Evolutionary conservation across 23 tunicate species (phyloP).

Genomic region (Ascidia mentula): DNA sequence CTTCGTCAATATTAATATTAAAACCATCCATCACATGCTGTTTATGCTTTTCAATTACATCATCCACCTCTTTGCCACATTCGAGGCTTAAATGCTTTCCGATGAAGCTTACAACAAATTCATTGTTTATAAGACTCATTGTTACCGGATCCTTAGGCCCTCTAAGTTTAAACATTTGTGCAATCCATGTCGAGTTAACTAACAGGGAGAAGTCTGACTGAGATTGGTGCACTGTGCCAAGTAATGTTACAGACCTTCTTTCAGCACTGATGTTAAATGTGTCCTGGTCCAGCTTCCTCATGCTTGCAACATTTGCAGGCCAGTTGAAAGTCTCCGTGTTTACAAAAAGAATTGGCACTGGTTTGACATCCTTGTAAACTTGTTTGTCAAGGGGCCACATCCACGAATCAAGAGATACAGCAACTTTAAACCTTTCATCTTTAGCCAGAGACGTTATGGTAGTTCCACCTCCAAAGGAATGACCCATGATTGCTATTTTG

Average conservation of each 20-base stretch:
- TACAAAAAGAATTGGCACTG: slow-evolving; percentile 67
- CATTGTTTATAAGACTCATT: slow-evolving; percentile 21
- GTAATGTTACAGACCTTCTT: slow-evolving; percentile 55
- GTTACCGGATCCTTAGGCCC: slow-evolving; percentile 49
- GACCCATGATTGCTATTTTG: slow-evolving; percentile 85
- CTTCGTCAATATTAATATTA: slow-evolving; percentile 43
- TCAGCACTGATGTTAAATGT: slow-evolving; percentile 44
- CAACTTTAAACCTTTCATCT: slow-evolving; percentile 70
- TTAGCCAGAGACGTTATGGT: slow-evolving; percentile 43
- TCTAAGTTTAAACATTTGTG: slow-evolving; percentile 30
- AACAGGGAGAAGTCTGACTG: slow-evolving; percentile 59
- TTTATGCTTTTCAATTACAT: slow-evolving; percentile 26
- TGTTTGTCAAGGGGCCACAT: slow-evolving; percentile 55
- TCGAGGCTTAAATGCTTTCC: slow-evolving; percentile 55
- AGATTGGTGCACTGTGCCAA: slow-evolving; percentile 58
- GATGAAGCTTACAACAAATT: slow-evolving; percentile 42
- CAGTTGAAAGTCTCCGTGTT: slow-evolving; percentile 56
- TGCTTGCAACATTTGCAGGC: slow-evolving; percentile 33
- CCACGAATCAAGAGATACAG: slow-evolving; percentile 82
- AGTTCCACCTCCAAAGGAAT: slow-evolving; percentile 87
- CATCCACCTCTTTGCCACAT: slow-evolving; percentile 25
- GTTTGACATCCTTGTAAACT: slow-evolving; percentile 22
- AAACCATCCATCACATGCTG: slow-evolving; percentile 26
- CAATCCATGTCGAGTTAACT: slow-evolving; percentile 18
- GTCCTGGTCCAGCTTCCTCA: slow-evolving; percentile 55